Base-by-base conservation (phyloP, 1,140 invertebrate genomes). In the Hetaerina americana region DNA sequence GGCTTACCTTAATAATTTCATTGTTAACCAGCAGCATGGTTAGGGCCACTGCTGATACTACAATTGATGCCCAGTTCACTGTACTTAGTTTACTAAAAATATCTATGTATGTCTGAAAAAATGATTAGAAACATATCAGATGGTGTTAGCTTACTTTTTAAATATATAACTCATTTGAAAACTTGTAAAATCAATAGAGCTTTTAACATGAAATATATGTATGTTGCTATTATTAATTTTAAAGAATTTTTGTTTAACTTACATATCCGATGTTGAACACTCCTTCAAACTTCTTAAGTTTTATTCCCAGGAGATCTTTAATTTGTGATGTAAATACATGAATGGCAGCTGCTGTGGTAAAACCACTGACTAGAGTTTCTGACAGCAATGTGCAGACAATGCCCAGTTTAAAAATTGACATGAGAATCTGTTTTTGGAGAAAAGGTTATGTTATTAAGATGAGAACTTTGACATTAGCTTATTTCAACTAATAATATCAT, bases 281-380 rank as follows among this genome's bases (percentile, higher is more conserved):
- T 5, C 92, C 90, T 5, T 70, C 27, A 25, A 69, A 66, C n/a
- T 66, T 86, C 0, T 78, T 80, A n/a, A 93, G 78, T 1, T 79
- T 80, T 0, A 96, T 78, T 0, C 95, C 95, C 71, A 97, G 83
- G 0, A 97, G 83, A 80, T 94, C 90, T 78, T 94, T 94, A 0
- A 97, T 81, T 82, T 97, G 95, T 5, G 94, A 95, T 0, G 89
- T 89, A n/a, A 95, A 82, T 15, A 97, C 95, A 77, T 96, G 92
- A 71, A 96, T 82, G 0, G 94, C 93, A 3, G 94, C 93, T 0
- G 90, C 94, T 0, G 94, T 95, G 0, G 94, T 97, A 78, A 97
- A 96, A 0, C 93, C 94, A 75, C 89, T 94, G 0, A 97, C 91
- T 73, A 98, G 84, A 0, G 93, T 91, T 77, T 97, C 94, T 0